These are phyloP conservation scores for Dynastes grantii DNA, from an alignment of 2,888 invertebrate species.

Conservation along the genomic window DNA sequence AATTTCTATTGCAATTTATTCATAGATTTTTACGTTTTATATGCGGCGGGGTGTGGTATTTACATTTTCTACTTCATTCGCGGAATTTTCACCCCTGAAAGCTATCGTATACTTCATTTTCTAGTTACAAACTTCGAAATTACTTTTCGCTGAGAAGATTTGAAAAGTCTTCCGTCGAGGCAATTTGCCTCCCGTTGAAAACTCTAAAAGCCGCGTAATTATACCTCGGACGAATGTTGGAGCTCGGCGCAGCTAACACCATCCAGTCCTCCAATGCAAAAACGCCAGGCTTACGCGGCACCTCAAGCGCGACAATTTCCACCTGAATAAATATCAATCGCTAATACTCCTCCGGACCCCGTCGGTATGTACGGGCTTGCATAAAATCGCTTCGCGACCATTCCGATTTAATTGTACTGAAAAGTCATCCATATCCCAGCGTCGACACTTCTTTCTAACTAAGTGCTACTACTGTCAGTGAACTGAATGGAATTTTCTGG, in stretches of 20 bases:
- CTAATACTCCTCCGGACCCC: not conserved
- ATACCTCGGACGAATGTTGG: not conserved
- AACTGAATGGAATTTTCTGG: constrained; percentile 43
- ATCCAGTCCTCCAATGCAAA: not conserved
- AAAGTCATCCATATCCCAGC: constrained; percentile 20
- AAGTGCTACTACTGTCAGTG: constrained; percentile 42
- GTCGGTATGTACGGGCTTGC: not conserved
- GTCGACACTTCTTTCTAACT: constrained; percentile 38
- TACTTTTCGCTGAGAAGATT: not conserved
- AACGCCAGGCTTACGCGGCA: not conserved
- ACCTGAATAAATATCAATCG: constrained; percentile 27
- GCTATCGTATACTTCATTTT: constrained; percentile 3
- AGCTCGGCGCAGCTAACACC: not conserved
- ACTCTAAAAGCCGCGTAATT: not conserved
- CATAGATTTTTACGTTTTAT: too few species aligned
- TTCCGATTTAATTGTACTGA: constrained; percentile 17
- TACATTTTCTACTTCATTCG: not conserved
- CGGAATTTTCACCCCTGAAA: not conserved
- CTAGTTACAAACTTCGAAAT: not conserved
- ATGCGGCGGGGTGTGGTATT: not conserved
- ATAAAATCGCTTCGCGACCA: constrained; percentile 18
- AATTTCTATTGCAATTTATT: too few species aligned
- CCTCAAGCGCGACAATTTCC: constrained; percentile 28
- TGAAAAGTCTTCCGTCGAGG: not conserved
- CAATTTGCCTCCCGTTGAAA: constrained; percentile 3